Percentiles rank a stretch among this genome's conserved stretches.
These are phyloP conservation scores for Nephrotoma flavescens DNA, from an alignment of 2,888 invertebrate species.

Conservation along the genomic window DNA sequence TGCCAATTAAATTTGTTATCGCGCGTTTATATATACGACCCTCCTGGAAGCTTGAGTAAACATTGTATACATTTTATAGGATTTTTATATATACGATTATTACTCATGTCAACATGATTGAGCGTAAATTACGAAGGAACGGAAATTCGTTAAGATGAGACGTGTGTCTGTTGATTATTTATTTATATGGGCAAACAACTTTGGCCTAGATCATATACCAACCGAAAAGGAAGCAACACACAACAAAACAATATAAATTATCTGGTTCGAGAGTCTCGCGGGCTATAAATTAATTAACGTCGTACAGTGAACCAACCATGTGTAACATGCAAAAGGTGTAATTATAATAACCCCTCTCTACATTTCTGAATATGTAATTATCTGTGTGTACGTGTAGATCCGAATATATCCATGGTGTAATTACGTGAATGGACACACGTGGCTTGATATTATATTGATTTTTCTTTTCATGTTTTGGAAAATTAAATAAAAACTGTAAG, in stretches of 20 bases:
- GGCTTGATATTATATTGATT: background rate
- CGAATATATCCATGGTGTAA: background rate
- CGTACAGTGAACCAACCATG: background rate
- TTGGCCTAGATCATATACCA: background rate
- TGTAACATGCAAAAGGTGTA: constrained; percentile 2
- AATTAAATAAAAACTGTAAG: background rate
- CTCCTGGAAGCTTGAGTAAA: background rate
- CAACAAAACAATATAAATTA: background rate
- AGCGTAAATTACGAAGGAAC: background rate
- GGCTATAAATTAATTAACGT: background rate
- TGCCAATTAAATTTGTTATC: background rate
- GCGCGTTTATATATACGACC: background rate
- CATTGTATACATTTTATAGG: background rate
- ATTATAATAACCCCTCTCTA: background rate
- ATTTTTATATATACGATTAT: background rate
- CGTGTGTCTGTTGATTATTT: background rate
- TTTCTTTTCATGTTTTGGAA: background rate
- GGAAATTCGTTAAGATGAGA: background rate
- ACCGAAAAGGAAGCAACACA: background rate
- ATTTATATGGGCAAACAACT: background rate
- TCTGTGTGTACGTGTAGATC: background rate
- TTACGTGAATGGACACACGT: background rate
- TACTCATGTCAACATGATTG: background rate
- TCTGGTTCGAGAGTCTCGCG: background rate
- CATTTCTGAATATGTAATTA: background rate